Evolutionary conservation across 2,888 invertebrate species (phyloP), one percentile per base, ranked within the genome.

Genomic region (Andrena praecox): DNA sequence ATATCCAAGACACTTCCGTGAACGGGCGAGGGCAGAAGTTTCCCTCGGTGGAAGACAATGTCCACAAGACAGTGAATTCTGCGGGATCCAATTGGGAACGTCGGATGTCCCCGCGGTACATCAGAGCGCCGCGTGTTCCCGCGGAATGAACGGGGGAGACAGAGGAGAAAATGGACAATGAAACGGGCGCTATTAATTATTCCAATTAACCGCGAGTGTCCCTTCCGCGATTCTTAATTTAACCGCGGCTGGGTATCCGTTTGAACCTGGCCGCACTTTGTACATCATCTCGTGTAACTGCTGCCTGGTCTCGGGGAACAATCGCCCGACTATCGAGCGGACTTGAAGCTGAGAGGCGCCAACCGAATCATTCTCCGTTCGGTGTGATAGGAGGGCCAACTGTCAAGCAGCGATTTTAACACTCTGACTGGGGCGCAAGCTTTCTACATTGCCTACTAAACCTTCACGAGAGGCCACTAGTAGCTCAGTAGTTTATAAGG

Each of bases 151-250:
- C 60, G 64, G 72, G 72, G 42, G 75, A 75, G 73, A 66, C 71
- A 54, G 54, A 69, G 35, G 56, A 60, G 78, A 73, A 82, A 77
- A 68, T 76, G 87, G 70, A 90, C 89, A 87, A 89, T 84, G 90
- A 82, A 80, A 59, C 82, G 70, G 70, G 68, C 42, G 66, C 84
- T 89, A 89, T 90, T 88, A 90, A 90, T 88, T 88, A 88, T 87
- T 86, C 87, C 85, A 88, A 88, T 88, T 88, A 88, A 88, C 87
- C 81, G 75, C 77, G 68, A 82, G 66, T 80, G 82, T 85, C 80
- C 76, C 78, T 72, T 62, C 31, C 56, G 71, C 74, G 77, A 88
- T 88, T 88, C 86, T 88, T 88, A 86, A 88, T 86, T 88, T 80
- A 81, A 85, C 62, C 75, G 78, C 52, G 79, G 66, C 75, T 35